Base-by-base conservation (phyloP, 2,113 vertebrate genomes). In the Candoia aspera region DNA sequence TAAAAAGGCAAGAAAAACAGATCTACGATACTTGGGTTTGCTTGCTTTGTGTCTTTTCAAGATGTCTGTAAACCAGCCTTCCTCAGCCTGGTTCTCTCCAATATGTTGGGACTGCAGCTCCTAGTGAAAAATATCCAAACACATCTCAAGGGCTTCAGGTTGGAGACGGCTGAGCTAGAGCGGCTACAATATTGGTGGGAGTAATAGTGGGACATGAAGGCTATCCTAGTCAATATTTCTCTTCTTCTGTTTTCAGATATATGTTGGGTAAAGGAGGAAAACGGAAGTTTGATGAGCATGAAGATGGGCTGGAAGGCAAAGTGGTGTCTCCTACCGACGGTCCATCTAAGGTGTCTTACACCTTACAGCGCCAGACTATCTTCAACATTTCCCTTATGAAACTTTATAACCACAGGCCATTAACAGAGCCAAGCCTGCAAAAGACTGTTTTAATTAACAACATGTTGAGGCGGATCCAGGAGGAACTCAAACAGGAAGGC, bases 321-420 rank as follows among this genome's bases (percentile, higher is more conserved):
- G 96, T 98, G 97, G 95, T 98, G 88, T 98, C 98, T 95, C 96
- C 97, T 94, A 95, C 97, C 87, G 98, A 99, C 4, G 98, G 98
- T 95, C 98, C 98, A 87, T 99, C 99, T 94, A 99, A 99, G 98
- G 99, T 99, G 97, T 99, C 99, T 10, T 99, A 99, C 98, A 99
- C 99, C 92, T 98, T 99, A 97, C 99, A 99, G 98, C 98, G 99
- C 92, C 99, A 99, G 98, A 99, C 99, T 98, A 99, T 99, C 98
- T 99, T 99, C 98, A 99, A 99, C 98, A 99, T 99, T 98, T 99
- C 99, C 95, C 98, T 99, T 97, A 99, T 99, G 99, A 99, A 99
- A 97, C 98, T 99, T 94, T 99, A 99, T 94, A 99, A 98, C 97
- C 99, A 99, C 96, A 97, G 99, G 95, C 98, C 99, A 17, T 98